Base-by-base conservation (phyloP, 2,113 vertebrate genomes). In the Tauraco erythrolophus region DNA sequence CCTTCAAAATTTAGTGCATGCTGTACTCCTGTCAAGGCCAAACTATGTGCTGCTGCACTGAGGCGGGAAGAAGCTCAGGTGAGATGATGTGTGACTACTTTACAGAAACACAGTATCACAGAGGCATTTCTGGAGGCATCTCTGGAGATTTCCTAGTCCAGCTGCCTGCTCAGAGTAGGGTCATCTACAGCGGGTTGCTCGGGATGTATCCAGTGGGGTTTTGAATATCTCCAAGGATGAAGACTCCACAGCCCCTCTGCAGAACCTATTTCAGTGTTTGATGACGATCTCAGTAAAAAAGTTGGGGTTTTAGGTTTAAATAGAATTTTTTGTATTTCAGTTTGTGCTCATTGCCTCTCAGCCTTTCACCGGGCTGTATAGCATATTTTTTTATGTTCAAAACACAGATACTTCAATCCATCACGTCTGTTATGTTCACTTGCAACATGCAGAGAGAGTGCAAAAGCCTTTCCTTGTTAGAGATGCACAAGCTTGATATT, bases 301-400 rank as follows among this genome's bases (percentile, higher is more conserved):
- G 2, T 7, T 27, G 2, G 0, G 0, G 5, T 70, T 69, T 54
- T 41, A 27, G 19, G 9, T 71, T 81, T 70, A 76, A 81, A 60
- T 30, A 10, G 27, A 50, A 24, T 71, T 37, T 58, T 7, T 62
- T 33, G 14, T 18, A 17, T 60, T 86, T 57, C 8, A 50, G 0
- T 60, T 71, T 85, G 18, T 62, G 7, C 10, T 21, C 12, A 28
- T 62, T 61, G 39, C 22, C 30, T 76, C 35, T 72, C 19, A n/a
- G 46, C 9, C 66, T 74, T 88, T 57, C 23, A 23, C 6, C 71
- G n/a, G 27, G 13, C 30, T 50, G 89, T 70, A 31, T 6, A 65
- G 19, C 10, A 27, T 50, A 24, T 21, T 31, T 65, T 33, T 33
- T 51, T 11, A 27, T 45, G 12, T 71, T 85, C 35, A 71, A 39